Conservation (phyloP, 2,113 vertebrate genomes). For the Burhinus bistriatus region DNA sequence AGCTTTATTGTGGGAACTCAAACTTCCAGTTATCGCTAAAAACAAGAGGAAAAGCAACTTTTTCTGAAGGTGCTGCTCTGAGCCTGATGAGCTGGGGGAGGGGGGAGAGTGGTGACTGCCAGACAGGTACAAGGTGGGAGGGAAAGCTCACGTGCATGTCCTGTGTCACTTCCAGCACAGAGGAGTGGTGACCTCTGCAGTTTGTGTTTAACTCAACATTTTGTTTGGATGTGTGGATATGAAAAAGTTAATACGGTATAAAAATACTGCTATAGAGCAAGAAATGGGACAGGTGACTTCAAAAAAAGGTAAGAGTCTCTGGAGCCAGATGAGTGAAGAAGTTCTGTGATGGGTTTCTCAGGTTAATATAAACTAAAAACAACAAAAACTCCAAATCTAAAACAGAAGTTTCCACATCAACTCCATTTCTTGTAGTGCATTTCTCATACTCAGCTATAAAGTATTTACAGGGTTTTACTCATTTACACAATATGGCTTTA, state of each 20-base stretch:
- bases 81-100: background rate
- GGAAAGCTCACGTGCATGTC: background rate
- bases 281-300: background rate
- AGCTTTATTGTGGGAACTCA: background rate
- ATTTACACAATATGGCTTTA: conserved; percentile 68
- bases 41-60: background rate
- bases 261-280: conserved; percentile 28
- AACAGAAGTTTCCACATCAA: background rate
- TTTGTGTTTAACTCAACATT: background rate
- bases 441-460: background rate
- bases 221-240: background rate
- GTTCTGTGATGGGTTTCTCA: too few species aligned
- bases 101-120: background rate
- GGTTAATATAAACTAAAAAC: too few species aligned
- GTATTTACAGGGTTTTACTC: conserved; percentile 59
- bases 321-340: too few species aligned
- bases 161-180: background rate
- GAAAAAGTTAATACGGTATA: background rate
- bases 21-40: background rate
- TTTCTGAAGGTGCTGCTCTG: background rate
- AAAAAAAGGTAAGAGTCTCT: background rate
- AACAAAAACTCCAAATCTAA: background rate
- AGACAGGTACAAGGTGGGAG: background rate
- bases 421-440: conserved; percentile 30
- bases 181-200: background rate